A percentile compares a stretch with the other conserved stretches of the same genome.
Conservation (phyloP, 2,113 vertebrate species). For the Rousettus leschenaultii region DNA sequence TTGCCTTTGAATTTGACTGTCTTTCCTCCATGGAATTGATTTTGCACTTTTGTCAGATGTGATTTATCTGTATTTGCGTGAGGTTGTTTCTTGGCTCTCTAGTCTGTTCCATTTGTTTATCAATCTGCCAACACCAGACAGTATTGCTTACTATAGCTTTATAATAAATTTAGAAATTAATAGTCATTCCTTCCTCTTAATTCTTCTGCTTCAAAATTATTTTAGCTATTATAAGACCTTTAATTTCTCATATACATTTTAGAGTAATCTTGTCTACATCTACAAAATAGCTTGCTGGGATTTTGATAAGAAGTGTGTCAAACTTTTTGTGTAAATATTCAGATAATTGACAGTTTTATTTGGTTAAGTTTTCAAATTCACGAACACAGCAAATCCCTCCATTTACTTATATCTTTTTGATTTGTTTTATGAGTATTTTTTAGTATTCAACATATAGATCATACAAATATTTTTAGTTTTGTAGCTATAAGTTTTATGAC, state of each 20-base stretch:
- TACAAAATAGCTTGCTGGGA: background rate
- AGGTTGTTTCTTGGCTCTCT: background rate
- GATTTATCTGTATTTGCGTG: background rate
- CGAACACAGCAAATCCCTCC: background rate
- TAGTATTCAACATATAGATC: background rate
- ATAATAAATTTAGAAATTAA: background rate
- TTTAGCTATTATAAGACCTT: background rate
- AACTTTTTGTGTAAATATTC: background rate
- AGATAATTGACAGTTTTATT: background rate
- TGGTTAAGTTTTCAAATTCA: background rate
- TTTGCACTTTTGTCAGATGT: background rate
- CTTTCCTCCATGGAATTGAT: background rate
- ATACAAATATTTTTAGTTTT: background rate
- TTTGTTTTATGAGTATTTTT: background rate
- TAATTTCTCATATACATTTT: background rate
- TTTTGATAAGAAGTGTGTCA: background rate
- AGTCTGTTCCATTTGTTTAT: background rate
- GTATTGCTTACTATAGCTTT: background rate
- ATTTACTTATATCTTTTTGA: background rate
- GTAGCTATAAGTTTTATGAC: background rate
- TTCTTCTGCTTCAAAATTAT: background rate
- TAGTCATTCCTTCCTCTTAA: background rate
- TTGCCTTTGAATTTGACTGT: background rate
- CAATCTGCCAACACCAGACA: background rate
- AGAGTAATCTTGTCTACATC: background rate